A percentile compares a stretch with the other conserved stretches of the same genome.
Conservation (phyloP, 2,797 vertebrate genomes). For the Gymnodraco acuticeps region DNA sequence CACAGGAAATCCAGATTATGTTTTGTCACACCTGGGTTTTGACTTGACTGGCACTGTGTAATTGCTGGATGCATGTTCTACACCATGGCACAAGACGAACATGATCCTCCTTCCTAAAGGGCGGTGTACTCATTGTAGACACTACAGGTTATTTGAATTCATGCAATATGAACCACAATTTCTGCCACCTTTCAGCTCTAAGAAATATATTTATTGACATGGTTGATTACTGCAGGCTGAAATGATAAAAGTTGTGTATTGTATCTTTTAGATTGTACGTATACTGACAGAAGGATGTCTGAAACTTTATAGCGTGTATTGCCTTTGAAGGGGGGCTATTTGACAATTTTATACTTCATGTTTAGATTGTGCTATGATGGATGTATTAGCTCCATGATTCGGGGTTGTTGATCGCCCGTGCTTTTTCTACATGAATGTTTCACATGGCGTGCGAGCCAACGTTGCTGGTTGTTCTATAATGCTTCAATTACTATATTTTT, state of each 20-base stretch:
- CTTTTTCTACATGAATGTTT: slow-evolving; percentile 85
- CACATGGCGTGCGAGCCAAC: slow-evolving; percentile 66
- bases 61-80: slow-evolving; percentile 43
- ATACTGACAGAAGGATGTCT: slow-evolving; percentile 77
- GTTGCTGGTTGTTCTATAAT: slow-evolving; percentile 76
- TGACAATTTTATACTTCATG: slow-evolving; percentile 79
- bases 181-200: slow-evolving; percentile 71
- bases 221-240: slow-evolving; percentile 69
- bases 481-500: slow-evolving; percentile 86
- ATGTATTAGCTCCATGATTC: slow-evolving; percentile 73
- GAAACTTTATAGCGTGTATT: slow-evolving; percentile 72
- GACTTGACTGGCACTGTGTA: slow-evolving; percentile 38
- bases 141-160: slow-evolving; percentile 77
- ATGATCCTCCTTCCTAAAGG: slow-evolving; percentile 61
- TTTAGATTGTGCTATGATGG: slow-evolving; percentile 76
- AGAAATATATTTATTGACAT: slow-evolving; percentile 82
- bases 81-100: slow-evolving; percentile 60
- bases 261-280: slow-evolving; percentile 75
- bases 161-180: slow-evolving; percentile 82
- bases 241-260: slow-evolving; percentile 62
- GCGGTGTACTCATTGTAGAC: slow-evolving; percentile 65
- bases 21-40: slow-evolving; percentile 38
- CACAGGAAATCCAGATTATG: slow-evolving; percentile 28
- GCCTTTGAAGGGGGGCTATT: slow-evolving; percentile 65
- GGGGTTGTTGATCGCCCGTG: slow-evolving; percentile 66